Evolutionary conservation across 2,888 invertebrate species (phyloP).

Genomic region (Muscina levida): DNA sequence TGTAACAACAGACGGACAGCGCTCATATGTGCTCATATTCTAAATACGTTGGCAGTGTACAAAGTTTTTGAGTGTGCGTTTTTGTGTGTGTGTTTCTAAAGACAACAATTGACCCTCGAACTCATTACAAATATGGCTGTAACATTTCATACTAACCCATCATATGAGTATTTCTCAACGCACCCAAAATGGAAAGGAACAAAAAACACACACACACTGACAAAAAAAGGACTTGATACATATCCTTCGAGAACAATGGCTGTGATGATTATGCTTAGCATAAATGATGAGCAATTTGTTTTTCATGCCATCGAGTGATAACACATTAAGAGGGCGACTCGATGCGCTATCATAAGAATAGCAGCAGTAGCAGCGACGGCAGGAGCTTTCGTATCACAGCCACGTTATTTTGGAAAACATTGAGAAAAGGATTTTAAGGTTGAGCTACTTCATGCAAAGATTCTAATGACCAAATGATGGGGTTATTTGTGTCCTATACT

Average conservation of each 20-base stretch:
- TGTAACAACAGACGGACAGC: too few relatives aligned
- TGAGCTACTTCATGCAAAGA: constrained; percentile 44
- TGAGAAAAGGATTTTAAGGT: constrained; percentile 50
- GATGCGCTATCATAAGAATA: not conserved
- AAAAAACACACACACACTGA: not conserved
- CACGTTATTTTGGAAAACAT: not conserved
- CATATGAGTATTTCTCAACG: too few relatives aligned
- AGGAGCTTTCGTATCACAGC: not conserved
- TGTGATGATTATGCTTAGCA: constrained; percentile 57
- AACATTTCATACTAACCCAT: not conserved
- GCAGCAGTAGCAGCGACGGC: not conserved
- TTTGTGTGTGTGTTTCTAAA: not conserved
- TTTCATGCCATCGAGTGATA: constrained; percentile 10
- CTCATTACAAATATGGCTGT: not conserved
- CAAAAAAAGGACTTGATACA: not conserved
- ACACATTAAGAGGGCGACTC: constrained; percentile 7
- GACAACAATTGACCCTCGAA: constrained; percentile 40
- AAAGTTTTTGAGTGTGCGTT: not conserved
- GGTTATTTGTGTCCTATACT: constrained; percentile 33
- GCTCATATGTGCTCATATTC: too few relatives aligned
- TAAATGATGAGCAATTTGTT: constrained; percentile 59
- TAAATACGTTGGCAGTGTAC: too few relatives aligned
- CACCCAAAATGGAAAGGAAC: too few relatives aligned
- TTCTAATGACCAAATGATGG: constrained; percentile 53
- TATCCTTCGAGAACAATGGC: not conserved